Base-by-base conservation (phyloP, 1,140 invertebrate genomes). In the Anadara kagoshimensis region DNA sequence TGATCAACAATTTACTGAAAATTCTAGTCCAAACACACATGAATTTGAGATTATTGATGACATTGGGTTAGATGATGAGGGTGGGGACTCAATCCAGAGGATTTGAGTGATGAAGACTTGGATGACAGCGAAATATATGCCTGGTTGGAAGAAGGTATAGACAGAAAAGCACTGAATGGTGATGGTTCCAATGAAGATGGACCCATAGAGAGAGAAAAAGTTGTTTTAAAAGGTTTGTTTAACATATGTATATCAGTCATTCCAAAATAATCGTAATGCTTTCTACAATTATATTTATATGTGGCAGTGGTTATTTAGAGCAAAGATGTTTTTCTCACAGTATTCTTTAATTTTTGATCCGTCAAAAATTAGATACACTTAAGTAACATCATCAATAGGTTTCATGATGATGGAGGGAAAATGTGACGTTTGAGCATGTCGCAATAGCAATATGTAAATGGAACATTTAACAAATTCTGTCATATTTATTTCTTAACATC, bases 51-150 rank as follows among this genome's bases (percentile, higher is more conserved):
- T 83, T 51, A 80, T 81, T 43, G 79, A 83, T 71, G 79, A 81
- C 51, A 63, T 81, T 26, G 77, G 66, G 16, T 67, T 49, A 56
- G 74, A 71, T 11, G 73, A 73, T 12, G 62, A 70, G 51, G 65
- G 53, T 22, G 68, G 41, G 20, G 69, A 10, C 16, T 63, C 44
- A 45, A 49, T 16, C 22, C 45, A 11, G 61, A 49, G 18, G 61
- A 18, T 5, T 12, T 12, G 1, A 64, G 61, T 43, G 76, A 81
- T 8, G 79, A 81, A 36, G 76, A 80, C 44, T 47, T 84, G 10
- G 85, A 88, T 71, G 93, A 95, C 76, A 94, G 96, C 74, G 95
- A 97, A 89, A 94, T 97, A 80, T 95, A 97, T 85, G 94, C 94
- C 74, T 94, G 97, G 92, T 86, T 97, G 22, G 96, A 98, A 76